phyloP scores from a whole-genome alignment of 2,888 invertebrate species.

The Lepidonotus clava region DNA sequence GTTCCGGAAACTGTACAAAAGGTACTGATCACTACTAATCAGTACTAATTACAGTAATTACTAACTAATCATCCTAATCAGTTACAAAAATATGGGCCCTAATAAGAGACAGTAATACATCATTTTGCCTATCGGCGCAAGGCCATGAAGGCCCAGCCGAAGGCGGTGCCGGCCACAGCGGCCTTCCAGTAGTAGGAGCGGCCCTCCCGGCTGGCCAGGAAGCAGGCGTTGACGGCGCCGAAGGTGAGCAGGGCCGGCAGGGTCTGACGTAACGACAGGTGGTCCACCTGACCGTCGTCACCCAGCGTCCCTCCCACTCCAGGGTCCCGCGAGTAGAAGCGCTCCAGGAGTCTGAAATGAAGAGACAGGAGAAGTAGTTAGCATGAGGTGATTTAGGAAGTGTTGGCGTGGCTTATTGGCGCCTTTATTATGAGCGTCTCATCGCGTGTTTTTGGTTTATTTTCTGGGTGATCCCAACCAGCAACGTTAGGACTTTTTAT shows the following conservation, averaged over 20 bases:
- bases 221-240: background rate
- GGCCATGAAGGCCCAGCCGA: constrained; percentile 60
- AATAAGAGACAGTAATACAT: background rate
- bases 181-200: constrained; percentile 58
- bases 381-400: no score
- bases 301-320: constrained; percentile 29
- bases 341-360: constrained; percentile 29
- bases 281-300: constrained; percentile 25
- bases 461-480: no score
- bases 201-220: constrained; percentile 55
- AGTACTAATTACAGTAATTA: no score
- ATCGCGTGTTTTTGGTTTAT: no score
- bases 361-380: background rate
- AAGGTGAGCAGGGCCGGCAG: constrained; percentile 37
- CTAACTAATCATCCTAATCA: no score
- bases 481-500: no score
- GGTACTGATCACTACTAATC: no score
- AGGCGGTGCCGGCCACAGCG: constrained; percentile 51
- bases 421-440: no score
- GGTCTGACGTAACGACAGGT: constrained; percentile 14
- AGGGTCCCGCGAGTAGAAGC: constrained; percentile 47
- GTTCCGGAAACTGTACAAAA: no score
- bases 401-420: no score
- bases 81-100: no score
- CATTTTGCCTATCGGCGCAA: constrained; percentile 8